Base-by-base conservation (phyloP, 2,888 invertebrate species). In the Xanthorhoe designata region DNA sequence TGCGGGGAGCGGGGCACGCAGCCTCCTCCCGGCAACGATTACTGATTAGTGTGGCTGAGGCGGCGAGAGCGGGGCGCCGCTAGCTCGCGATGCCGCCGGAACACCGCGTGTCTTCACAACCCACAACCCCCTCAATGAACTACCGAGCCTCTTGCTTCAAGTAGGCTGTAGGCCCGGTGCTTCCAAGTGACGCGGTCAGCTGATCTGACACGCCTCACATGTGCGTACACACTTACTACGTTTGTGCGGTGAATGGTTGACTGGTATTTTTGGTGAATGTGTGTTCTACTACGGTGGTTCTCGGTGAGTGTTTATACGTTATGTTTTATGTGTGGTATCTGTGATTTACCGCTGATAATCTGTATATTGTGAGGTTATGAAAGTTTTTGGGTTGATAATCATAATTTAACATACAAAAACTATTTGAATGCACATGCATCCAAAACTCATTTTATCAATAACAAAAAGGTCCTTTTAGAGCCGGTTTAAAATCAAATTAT, bases 11-110 rank as follows among this genome's bases (percentile, higher is more conserved):
- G 83, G 83, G 88, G 86, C 87, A 87, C 91, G 91, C 92, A 92
- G 92, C 92, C 92, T 92, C 92, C 89, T 86, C 90, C 89, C 90
- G 88, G 86, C 94, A 94, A 94, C 94, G 94, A 94, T 94, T 94
- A 94, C 94, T 94, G 94, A 94, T 94, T 94, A 94, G 94, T 94
- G 90, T 90, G 90, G 88, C 90, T 94, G 89, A 89, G 90, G 88
- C 90, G 90, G 90, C 87, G 89, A 80, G 88, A 83, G 86, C 86
- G 91, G 90, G 88, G 85, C 84, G 86, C 85, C 89, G 91, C 86
- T 82, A 81, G 77, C 79, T 82, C 82, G 77, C 78, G 78, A 86
- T 87, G 90, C 87, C 88, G 84, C 85, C 85, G 81, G 77, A 76
- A 71, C 77, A 78, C 64, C 68, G 65, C 70, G 69, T 68, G 58